Conservation (phyloP, 2,888 invertebrate species). For the Diaprepes abbreviatus region DNA sequence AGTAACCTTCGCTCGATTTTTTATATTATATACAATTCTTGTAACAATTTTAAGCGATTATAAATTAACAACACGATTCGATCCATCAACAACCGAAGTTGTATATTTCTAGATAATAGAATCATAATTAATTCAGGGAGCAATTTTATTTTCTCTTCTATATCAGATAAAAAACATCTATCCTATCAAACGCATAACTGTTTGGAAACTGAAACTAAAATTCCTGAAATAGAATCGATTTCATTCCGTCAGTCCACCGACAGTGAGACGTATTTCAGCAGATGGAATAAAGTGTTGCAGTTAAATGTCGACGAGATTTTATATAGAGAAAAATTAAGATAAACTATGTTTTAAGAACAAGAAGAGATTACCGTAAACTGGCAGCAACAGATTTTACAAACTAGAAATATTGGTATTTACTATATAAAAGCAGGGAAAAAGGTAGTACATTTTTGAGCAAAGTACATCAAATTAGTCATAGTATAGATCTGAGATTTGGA, state of each 20-base stretch:
- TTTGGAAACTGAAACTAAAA: constrained; percentile 20
- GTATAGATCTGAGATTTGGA: too few species aligned
- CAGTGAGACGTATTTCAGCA: constrained; percentile 24
- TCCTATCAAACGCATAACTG: neutral
- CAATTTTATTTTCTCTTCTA: neutral
- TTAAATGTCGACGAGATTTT: neutral
- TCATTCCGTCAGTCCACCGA: constrained; percentile 11
- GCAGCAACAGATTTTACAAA: too few species aligned
- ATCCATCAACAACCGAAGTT: neutral
- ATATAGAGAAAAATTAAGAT: neutral
- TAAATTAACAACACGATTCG: too few species aligned
- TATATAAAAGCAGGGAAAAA: too few species aligned
- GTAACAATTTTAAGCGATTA: too few species aligned
- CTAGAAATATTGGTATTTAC: too few species aligned
- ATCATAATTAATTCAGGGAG: neutral
- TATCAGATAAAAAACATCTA: neutral
- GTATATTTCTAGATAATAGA: neutral
- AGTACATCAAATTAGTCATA: too few species aligned
- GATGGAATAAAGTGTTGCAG: constrained; percentile 25
- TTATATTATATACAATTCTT: too few species aligned
- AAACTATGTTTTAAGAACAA: too few species aligned
- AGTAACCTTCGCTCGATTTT: too few species aligned
- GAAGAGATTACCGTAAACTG: too few species aligned
- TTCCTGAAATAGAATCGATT: constrained; percentile 21
- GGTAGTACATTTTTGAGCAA: too few species aligned